These are phyloP conservation scores for Elmis aenea DNA, from an alignment of 2,888 invertebrate genomes.

Conservation along the genomic window DNA sequence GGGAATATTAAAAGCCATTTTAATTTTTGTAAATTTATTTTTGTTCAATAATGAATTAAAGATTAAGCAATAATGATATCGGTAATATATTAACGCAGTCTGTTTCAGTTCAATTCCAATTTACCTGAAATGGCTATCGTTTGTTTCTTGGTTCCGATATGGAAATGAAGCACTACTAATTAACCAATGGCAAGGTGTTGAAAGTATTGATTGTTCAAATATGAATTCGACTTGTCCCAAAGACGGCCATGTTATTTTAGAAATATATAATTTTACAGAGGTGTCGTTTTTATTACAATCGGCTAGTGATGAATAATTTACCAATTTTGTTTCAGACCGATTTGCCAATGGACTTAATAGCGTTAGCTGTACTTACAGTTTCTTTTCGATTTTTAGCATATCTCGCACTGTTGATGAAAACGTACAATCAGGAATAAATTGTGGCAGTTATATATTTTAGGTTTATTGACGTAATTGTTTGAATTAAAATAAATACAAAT, in stretches of 20 bases:
- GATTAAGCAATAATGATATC: too few species aligned
- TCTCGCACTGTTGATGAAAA: slow-evolving; percentile 4
- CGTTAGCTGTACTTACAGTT: slow-evolving; percentile 4
- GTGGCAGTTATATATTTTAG: too few species aligned
- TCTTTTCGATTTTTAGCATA: slow-evolving; percentile 9
- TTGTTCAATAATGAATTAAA: too few species aligned
- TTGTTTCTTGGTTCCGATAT: slow-evolving; percentile 89
- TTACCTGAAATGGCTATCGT: slow-evolving; percentile 81
- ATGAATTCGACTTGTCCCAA: slow-evolving; percentile 73
- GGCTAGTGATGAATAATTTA: slow-evolving; percentile 41
- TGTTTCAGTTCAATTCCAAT: slow-evolving; percentile 69
- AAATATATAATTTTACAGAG: slow-evolving; percentile 72
- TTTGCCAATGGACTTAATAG: slow-evolving; percentile 6
- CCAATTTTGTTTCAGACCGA: slow-evolving; percentile 7
- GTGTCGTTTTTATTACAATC: slow-evolving; percentile 50
- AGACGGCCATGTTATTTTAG: slow-evolving; percentile 71
- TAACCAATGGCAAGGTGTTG: slow-evolving; percentile 83
- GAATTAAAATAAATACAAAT: too few species aligned
- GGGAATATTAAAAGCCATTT: too few species aligned
- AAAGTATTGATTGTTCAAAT: slow-evolving; percentile 68
- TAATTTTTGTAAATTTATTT: too few species aligned
- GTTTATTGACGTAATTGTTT: too few species aligned
- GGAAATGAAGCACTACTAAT: slow-evolving; percentile 84
- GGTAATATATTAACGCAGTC: too few species aligned
- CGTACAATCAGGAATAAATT: not conserved